Evolutionary conservation across 2,888 invertebrate genomes (phyloP).

Genomic region (Caradrina clavipalpis): DNA sequence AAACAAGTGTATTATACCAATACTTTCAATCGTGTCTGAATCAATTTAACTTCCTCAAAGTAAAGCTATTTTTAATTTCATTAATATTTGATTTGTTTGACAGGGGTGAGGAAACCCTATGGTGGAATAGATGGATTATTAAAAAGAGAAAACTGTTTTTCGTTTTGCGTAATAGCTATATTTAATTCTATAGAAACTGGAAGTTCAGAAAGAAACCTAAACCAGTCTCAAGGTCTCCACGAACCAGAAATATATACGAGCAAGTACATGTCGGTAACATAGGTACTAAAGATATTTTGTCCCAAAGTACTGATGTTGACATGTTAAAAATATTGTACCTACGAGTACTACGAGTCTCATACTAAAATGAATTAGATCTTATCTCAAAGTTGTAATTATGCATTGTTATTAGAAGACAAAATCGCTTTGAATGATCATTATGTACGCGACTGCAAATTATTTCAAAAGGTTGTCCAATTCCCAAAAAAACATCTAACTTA

Average conservation of each 20-base stretch:
- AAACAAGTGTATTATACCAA: constrained; percentile 19
- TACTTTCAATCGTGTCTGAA: constrained; percentile 25
- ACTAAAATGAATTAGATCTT: too few species aligned
- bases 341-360: too few species aligned
- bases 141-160: constrained; percentile 5
- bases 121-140: background rate
- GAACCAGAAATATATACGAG: background rate
- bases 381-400: too few species aligned
- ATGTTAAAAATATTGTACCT: too few species aligned
- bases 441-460: background rate
- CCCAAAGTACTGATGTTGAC: too few species aligned
- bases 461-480: background rate
- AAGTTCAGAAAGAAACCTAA: constrained; percentile 1
- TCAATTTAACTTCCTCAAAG: constrained; percentile 24
- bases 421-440: too few species aligned
- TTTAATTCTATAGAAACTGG: background rate
- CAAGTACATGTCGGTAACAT: too few species aligned
- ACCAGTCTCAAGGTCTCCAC: constrained; percentile 22
- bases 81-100: constrained; percentile 22
- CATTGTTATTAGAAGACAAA: too few species aligned
- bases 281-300: too few species aligned
- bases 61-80: constrained; percentile 15
- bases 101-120: background rate
- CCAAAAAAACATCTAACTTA: background rate
- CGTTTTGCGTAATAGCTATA: background rate